phyloP scores from a whole-genome alignment of 2,113 vertebrate species.

The Pteronura brasiliensis region DNA sequence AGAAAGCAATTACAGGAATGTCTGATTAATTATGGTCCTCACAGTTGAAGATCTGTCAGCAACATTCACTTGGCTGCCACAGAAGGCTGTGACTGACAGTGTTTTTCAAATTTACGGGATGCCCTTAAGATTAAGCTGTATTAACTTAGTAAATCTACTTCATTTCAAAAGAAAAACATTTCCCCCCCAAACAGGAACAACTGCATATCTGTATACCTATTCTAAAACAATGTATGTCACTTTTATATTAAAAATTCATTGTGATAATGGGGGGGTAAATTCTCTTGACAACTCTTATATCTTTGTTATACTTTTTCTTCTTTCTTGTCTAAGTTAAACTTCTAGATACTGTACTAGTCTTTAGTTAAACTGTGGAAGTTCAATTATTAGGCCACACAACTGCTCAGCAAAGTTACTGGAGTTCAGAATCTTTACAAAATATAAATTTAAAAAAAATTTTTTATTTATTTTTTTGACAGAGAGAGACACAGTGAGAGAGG shows the following conservation, averaged over 20 bases:
- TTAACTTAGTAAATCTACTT: not conserved
- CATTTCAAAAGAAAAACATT: not conserved
- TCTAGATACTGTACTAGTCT: not conserved
- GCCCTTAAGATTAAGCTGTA: not conserved
- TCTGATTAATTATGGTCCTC: not conserved
- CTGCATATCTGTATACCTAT: not conserved
- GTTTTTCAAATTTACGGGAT: not conserved
- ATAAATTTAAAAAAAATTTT: too few species aligned
- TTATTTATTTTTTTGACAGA: too few species aligned
- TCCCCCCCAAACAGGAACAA: not conserved
- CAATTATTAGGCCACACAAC: not conserved
- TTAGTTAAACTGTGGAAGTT: not conserved
- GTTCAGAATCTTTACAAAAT: not conserved
- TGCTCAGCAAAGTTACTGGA: not conserved
- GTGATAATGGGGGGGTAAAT: not conserved
- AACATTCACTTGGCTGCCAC: not conserved
- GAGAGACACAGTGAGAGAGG: too few species aligned
- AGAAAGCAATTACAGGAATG: not conserved
- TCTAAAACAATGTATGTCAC: not conserved
- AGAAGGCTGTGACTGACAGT: not conserved
- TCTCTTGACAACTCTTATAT: not conserved
- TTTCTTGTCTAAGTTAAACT: not conserved
- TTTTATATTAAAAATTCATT: not conserved
- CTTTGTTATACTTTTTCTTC: not conserved
- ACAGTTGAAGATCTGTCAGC: not conserved